Percentiles rank a stretch among this genome's conserved stretches.
Evolutionary conservation across 2,113 vertebrate genomes (phyloP).

Genomic region (Engystomops pustulosus): DNA sequence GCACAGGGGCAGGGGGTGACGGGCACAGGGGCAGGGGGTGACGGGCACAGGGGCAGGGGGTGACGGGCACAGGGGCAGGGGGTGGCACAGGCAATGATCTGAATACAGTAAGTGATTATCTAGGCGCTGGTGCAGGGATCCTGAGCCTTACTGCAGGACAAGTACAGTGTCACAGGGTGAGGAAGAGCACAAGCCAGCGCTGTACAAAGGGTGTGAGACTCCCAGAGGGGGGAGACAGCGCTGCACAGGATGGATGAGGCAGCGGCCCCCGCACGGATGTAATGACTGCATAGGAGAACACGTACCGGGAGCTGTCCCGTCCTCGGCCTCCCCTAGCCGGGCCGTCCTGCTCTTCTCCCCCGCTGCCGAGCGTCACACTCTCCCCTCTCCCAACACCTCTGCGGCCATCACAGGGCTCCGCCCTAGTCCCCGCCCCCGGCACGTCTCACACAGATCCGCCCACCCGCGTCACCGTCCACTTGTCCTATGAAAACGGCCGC

Average conservation of each 20-base stretch:
- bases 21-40: no score
- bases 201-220: not conserved
- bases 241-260: not conserved
- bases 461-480: constrained; percentile 61
- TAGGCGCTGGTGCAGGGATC: not conserved
- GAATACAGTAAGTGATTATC: no score
- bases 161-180: not conserved
- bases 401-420: constrained; percentile 51
- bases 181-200: not conserved
- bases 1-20: no score
- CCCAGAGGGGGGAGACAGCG: not conserved
- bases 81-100: no score
- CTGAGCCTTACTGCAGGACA: not conserved
- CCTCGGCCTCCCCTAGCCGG: constrained; percentile 15
- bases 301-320: constrained; percentile 59
- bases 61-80: no score
- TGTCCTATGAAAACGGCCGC: constrained; percentile 44
- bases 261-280: not conserved
- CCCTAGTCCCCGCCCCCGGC: not conserved
- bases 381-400: constrained; percentile 51
- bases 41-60: no score
- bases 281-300: not conserved
- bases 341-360: constrained; percentile 39
- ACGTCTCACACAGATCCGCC: constrained; percentile 59
- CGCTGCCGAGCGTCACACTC: constrained; percentile 17